Conservation (phyloP, 1,140 invertebrate species). For the Cotesia vestalis region DNA sequence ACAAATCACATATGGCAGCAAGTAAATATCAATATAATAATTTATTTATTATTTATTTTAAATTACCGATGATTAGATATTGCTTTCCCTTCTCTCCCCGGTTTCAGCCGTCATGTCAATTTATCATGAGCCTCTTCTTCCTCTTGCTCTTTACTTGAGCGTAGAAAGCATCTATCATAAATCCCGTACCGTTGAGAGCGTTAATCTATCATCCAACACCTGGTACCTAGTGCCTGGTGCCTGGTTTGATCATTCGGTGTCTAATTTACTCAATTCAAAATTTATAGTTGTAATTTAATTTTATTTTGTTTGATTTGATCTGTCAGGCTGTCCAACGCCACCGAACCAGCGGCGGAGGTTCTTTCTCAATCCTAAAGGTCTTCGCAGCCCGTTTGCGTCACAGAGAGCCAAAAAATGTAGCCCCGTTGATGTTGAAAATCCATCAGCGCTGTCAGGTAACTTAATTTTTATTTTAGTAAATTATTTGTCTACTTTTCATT, state of each 20-base stretch:
- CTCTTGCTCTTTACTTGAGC: background rate
- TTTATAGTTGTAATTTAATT: too few species aligned
- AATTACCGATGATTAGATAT: background rate
- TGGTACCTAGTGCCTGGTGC: background rate
- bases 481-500: too few species aligned
- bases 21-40: slow-evolving; percentile 55
- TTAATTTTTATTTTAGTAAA: too few species aligned
- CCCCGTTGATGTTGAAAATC: slow-evolving; percentile 58
- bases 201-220: slow-evolving; percentile 16
- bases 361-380: slow-evolving; percentile 79
- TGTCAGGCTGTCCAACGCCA: slow-evolving; percentile 77
- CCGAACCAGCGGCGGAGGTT: slow-evolving; percentile 81
- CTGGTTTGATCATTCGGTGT: background rate
- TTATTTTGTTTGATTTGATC: background rate
- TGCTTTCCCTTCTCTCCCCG: slow-evolving; percentile 29
- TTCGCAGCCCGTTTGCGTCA: slow-evolving; percentile 75
- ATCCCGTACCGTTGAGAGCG: background rate
- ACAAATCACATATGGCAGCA: slow-evolving; percentile 64
- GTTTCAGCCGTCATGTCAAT: too few species aligned
- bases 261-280: slow-evolving; percentile 36
- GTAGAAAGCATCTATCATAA: background rate
- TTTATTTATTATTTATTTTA: slow-evolving; percentile 27
- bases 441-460: slow-evolving; percentile 75
- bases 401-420: slow-evolving; percentile 59
- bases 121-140: slow-evolving; percentile 11